A percentile compares a stretch with the other conserved stretches of the same genome.
Evolutionary conservation across 2,113 vertebrate species (phyloP).

Genomic region (Craseonycteris thonglongyai): DNA sequence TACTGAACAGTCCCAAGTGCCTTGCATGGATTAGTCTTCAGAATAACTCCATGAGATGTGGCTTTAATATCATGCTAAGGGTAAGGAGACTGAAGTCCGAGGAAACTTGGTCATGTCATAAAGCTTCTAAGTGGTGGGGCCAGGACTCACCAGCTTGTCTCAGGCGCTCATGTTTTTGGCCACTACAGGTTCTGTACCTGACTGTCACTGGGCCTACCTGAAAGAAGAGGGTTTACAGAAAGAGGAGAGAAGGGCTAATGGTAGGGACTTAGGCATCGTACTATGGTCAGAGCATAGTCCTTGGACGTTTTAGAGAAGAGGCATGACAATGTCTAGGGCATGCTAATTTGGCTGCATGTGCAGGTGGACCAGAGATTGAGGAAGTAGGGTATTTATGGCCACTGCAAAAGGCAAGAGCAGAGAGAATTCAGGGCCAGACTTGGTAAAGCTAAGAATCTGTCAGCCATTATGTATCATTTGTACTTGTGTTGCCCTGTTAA

Average conservation of each 20-base stretch:
- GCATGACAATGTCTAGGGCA: not conserved
- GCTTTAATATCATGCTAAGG: not conserved
- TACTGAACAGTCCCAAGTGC: not conserved
- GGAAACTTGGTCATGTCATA: not conserved
- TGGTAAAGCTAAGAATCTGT: not conserved
- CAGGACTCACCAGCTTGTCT: not conserved
- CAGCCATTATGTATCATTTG: not conserved
- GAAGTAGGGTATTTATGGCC: not conserved
- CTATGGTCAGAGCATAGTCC: not conserved
- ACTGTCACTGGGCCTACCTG: not conserved
- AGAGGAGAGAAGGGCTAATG: not conserved
- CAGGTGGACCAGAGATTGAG: not conserved
- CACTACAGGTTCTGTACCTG: not conserved
- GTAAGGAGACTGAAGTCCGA: not conserved
- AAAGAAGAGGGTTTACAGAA: not conserved
- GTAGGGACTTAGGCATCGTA: not conserved
- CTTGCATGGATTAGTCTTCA: not conserved
- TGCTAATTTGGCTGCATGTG: not conserved
- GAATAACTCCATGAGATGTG: not conserved
- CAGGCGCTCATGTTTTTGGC: not conserved
- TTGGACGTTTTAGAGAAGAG: not conserved
- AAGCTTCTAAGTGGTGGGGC: not conserved
- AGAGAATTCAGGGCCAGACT: not conserved
- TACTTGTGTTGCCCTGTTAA: not conserved
- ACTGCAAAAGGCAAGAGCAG: not conserved